Percentiles rank a stretch among this genome's conserved stretches.
Conservation (phyloP, 2,797 vertebrate species). For the Lutjanus argentimaculatus region DNA sequence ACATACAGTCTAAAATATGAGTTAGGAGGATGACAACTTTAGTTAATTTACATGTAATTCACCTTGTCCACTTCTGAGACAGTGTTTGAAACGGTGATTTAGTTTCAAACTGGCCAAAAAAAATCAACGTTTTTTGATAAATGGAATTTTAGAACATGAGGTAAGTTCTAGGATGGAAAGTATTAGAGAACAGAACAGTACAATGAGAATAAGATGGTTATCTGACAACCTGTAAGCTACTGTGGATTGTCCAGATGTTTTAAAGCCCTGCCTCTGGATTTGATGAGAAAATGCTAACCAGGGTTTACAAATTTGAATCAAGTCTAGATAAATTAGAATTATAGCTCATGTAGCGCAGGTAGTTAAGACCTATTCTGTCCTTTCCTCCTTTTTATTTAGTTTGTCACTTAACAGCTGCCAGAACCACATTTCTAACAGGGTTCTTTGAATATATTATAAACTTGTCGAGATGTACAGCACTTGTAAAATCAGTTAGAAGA, state of each 20-base stretch:
- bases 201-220: background rate
- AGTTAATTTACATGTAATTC: background rate
- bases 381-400: conserved; percentile 9
- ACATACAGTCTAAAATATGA: too few relatives aligned
- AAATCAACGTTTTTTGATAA: background rate
- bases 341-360: background rate
- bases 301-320: background rate
- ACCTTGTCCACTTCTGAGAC: background rate
- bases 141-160: conserved; percentile 33
- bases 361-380: conserved; percentile 5
- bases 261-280: accelerated
- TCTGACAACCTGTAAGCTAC: background rate
- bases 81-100: background rate
- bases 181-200: background rate
- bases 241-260: background rate
- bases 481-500: background rate
- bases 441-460: background rate
- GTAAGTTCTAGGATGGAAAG: conserved; percentile 50
- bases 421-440: conserved; percentile 39
- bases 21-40: too few relatives aligned
- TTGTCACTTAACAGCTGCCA: conserved; percentile 41
- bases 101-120: background rate
- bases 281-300: background rate
- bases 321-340: background rate
- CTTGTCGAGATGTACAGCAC: background rate